Percentiles rank a stretch among this genome's conserved stretches.
Conservation (phyloP, 2,888 invertebrate species). For the Phragmatobia fuliginosa region DNA sequence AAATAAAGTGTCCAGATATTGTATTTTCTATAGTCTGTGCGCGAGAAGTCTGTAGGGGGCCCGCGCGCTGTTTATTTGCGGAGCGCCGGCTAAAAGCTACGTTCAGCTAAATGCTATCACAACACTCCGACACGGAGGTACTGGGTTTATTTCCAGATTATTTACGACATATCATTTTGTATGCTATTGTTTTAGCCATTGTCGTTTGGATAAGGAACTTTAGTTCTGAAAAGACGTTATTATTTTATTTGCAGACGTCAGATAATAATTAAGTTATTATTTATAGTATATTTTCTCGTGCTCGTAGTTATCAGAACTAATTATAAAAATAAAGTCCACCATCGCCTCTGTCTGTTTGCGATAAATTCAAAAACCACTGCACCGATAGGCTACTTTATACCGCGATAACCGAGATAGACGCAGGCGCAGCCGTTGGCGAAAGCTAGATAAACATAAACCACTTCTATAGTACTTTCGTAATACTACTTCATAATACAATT, state of each 20-base stretch:
- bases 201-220: not conserved
- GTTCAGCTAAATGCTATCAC: slow-evolving; percentile 59
- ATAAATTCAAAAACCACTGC: no score
- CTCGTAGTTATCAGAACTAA: no score
- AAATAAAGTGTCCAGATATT: slow-evolving; percentile 20
- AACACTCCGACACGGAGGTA: slow-evolving; percentile 48
- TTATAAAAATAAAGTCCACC: no score
- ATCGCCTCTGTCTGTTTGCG: no score
- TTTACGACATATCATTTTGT: slow-evolving; percentile 23
- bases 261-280: not conserved
- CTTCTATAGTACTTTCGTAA: no score
- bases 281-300: no score
- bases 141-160: slow-evolving; percentile 44
- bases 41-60: slow-evolving; percentile 77
- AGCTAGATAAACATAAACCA: no score
- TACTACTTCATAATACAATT: no score
- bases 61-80: slow-evolving; percentile 68
- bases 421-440: no score
- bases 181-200: not conserved
- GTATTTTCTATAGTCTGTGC: slow-evolving; percentile 40
- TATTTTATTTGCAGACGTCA: not conserved
- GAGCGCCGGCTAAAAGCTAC: slow-evolving; percentile 65
- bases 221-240: no score
- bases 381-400: no score
- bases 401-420: no score